Percentiles rank a stretch among this genome's conserved stretches.
Conservation (phyloP, 2,113 vertebrate genomes). For the Ctenomys sociabilis region DNA sequence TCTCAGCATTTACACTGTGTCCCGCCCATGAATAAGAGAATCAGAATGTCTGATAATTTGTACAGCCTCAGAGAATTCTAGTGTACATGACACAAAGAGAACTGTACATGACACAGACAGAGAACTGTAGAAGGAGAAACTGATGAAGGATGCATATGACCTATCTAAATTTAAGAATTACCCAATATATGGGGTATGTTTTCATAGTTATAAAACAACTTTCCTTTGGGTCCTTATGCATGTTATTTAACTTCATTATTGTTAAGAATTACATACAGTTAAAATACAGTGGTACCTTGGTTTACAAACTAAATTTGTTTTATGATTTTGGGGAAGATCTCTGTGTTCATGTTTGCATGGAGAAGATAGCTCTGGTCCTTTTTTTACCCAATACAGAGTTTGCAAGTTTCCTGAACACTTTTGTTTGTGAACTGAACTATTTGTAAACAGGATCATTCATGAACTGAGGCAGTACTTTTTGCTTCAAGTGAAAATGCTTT, state of each 20-base stretch:
- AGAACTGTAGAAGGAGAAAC: neutral
- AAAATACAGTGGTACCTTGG: neutral
- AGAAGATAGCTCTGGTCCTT: neutral
- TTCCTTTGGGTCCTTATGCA: neutral
- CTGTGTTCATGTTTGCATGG: too few relatives aligned
- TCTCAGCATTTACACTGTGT: neutral
- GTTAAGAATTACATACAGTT: conserved; percentile 41
- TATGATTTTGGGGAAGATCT: neutral
- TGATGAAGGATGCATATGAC: conserved; percentile 17
- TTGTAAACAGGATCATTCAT: neutral
- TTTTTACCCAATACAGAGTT: neutral
- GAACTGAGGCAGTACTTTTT: neutral
- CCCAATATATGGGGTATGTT: neutral
- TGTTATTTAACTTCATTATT: conserved; percentile 33
- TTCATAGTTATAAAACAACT: conserved; percentile 30
- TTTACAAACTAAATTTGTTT: neutral
- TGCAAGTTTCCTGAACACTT: neutral
- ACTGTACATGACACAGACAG: neutral
- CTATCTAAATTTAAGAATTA: conserved; percentile 27
- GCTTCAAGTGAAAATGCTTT: neutral
- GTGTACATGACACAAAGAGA: neutral
- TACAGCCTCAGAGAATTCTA: neutral
- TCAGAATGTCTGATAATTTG: neutral
- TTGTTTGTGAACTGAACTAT: neutral
- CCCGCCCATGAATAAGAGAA: neutral